phyloP scores from a whole-genome alignment of 1,140 invertebrate species.

The Brevipalpus yothersi region DNA sequence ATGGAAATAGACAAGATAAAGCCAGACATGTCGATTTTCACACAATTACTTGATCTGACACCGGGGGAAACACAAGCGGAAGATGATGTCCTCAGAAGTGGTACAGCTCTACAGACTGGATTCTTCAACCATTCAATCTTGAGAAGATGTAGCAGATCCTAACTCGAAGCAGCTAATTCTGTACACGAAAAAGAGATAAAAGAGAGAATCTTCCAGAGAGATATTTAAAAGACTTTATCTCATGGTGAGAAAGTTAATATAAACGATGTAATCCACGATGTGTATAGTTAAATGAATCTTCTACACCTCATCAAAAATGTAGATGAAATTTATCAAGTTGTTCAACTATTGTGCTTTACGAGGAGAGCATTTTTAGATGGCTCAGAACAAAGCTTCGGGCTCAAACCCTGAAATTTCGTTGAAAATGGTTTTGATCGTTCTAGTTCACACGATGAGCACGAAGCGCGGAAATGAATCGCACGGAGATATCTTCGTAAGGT shows the following conservation, averaged over 20 bases:
- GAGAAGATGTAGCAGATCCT: constrained; percentile 35
- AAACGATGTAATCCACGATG: neutral
- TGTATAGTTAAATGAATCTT: neutral
- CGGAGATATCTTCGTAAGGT: no score
- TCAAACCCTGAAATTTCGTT: no score
- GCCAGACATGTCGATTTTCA: constrained; percentile 53
- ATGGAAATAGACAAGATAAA: constrained; percentile 37
- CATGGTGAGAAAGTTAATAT: neutral
- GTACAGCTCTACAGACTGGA: constrained; percentile 40
- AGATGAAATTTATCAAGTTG: no score
- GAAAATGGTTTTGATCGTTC: no score
- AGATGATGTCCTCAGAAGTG: constrained; percentile 29
- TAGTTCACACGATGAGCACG: no score
- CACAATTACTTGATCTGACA: constrained; percentile 41
- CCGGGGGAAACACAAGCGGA: constrained; percentile 37
- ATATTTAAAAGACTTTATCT: neutral
- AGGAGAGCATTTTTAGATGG: no score
- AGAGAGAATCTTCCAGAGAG: neutral
- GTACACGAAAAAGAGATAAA: constrained; percentile 19
- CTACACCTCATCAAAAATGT: no score
- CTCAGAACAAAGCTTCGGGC: no score
- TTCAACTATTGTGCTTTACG: no score
- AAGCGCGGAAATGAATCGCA: no score
- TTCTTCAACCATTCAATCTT: constrained; percentile 70
- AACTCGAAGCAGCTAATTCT: constrained; percentile 35